phyloP scores from a whole-genome alignment of 2,113 vertebrate genomes.

The Cavia aperea region DNA sequence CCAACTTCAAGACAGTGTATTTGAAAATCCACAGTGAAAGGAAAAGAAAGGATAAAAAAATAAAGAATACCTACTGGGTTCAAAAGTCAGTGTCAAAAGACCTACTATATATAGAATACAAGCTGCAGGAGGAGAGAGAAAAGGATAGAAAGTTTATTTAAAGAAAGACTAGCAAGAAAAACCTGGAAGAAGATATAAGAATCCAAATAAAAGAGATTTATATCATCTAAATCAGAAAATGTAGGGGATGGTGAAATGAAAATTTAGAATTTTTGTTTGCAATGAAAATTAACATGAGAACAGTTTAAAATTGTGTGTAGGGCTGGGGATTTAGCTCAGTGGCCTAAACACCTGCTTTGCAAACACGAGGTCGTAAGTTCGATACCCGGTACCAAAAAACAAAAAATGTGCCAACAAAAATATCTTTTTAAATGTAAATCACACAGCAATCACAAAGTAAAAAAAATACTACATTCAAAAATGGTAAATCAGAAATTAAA shows the following conservation, averaged over 20 bases:
- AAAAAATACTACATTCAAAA: not conserved
- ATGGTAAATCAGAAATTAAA: not conserved
- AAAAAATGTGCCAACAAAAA: not conserved
- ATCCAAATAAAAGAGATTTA: not conserved
- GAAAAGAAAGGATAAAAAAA: not conserved
- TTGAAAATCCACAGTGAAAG: not conserved
- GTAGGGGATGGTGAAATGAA: not conserved
- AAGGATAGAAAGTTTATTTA: not conserved
- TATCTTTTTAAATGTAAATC: not conserved
- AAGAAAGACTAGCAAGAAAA: not conserved
- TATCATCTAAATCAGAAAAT: not conserved
- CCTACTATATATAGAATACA: not conserved
- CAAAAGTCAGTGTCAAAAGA: not conserved
- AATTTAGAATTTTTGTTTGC: not conserved
- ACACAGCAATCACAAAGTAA: not conserved
- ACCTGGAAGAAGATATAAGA: not conserved
- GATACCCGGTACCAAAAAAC: too few species aligned
- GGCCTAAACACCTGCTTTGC: too few species aligned
- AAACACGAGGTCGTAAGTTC: too few species aligned
- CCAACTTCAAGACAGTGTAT: not conserved
- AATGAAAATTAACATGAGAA: not conserved
- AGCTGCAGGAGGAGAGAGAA: not conserved
- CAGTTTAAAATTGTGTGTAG: not conserved
- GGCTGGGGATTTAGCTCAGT: too few species aligned
- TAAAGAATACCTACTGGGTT: not conserved